Evolutionary conservation across 2,888 invertebrate genomes (phyloP).

Genomic region (Patella caerulea): DNA sequence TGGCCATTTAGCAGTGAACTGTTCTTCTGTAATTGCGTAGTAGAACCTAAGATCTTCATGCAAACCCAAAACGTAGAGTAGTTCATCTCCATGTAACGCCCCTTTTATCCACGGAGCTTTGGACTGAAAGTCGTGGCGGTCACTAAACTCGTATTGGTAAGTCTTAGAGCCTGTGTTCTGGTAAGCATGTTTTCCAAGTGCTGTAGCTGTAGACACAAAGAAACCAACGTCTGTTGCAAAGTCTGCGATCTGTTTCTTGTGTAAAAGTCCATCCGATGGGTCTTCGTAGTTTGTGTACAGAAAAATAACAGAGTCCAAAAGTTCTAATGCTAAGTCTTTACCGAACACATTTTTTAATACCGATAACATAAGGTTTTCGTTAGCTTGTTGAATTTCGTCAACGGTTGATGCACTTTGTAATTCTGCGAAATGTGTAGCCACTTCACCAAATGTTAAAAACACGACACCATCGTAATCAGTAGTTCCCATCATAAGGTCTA

Average conservation of each 20-base stretch:
- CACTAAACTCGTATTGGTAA: not conserved
- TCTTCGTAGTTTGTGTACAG: not conserved
- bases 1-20: slow-evolving; percentile 71
- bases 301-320: not conserved
- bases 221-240: not conserved
- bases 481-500: not conserved
- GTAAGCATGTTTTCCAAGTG: not conserved
- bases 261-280: not conserved
- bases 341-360: not conserved
- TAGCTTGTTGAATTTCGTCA: too few species aligned
- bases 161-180: not conserved
- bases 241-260: not conserved
- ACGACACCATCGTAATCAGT: not conserved
- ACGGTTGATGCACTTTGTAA: too few species aligned
- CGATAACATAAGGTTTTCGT: too few species aligned
- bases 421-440: too few species aligned
- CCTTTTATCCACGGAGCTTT: not conserved
- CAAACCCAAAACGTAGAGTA: not conserved
- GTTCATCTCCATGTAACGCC: not conserved
- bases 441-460: too few species aligned
- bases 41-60: not conserved
- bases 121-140: not conserved
- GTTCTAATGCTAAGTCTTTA: not conserved
- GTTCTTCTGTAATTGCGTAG: not conserved
- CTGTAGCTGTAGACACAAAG: not conserved